These are phyloP conservation scores for Protophormia terraenovae DNA, from an alignment of 2,888 invertebrate genomes.

Conservation along the genomic window DNA sequence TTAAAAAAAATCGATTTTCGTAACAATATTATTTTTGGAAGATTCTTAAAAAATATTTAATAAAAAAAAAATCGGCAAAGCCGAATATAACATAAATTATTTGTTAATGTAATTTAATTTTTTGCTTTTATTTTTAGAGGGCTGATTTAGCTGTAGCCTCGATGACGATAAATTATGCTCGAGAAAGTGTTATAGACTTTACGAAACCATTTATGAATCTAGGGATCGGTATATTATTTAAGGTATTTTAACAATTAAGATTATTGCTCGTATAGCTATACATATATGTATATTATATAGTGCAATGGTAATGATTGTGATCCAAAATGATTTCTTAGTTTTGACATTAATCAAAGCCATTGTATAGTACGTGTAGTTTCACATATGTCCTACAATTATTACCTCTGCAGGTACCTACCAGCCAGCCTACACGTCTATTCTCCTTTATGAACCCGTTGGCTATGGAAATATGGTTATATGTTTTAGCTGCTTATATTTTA, in stretches of 20 bases:
- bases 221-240: slow-evolving; percentile 97
- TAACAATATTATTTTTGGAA: too few species aligned
- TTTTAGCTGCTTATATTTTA: slow-evolving; percentile 89
- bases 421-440: slow-evolving; percentile 87
- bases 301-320: not conserved
- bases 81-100: not conserved
- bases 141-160: slow-evolving; percentile 98
- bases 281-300: not conserved
- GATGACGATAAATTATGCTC: slow-evolving; percentile 98
- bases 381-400: slow-evolving; percentile 31
- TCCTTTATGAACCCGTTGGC: slow-evolving; percentile 94
- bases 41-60: too few species aligned
- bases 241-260: slow-evolving; percentile 83
- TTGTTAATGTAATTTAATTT: not conserved
- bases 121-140: slow-evolving; percentile 83
- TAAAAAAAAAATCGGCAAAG: not conserved
- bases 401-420: slow-evolving; percentile 85
- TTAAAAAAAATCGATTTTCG: too few species aligned
- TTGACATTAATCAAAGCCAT: slow-evolving; percentile 14
- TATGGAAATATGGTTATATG: slow-evolving; percentile 93
- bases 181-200: slow-evolving; percentile 95
- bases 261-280: not conserved
- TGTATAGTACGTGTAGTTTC: slow-evolving; percentile 16
- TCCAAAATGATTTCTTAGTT: slow-evolving; percentile 11
- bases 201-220: slow-evolving; percentile 99